phyloP scores from a whole-genome alignment of 2,888 invertebrate species.

The Aporophyla lueneburgensis region DNA sequence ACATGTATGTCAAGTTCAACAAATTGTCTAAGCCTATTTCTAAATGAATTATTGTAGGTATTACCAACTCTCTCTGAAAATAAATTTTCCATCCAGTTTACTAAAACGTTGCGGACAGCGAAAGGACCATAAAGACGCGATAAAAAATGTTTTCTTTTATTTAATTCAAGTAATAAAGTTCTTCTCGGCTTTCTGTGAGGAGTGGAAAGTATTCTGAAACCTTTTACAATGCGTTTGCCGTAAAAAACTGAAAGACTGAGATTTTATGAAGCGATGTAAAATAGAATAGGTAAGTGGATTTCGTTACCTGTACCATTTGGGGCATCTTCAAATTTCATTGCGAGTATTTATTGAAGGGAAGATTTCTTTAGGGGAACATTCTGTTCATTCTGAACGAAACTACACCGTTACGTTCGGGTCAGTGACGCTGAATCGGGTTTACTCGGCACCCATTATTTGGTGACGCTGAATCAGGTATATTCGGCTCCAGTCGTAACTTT shows the following conservation, averaged over 20 bases:
- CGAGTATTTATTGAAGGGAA: not conserved
- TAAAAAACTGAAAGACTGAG: constrained; percentile 36
- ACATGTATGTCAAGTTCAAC: not conserved
- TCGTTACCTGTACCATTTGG: not conserved
- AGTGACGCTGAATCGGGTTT: too few species aligned
- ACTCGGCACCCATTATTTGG: too few species aligned
- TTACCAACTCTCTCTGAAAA: not conserved
- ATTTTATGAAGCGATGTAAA: constrained; percentile 16
- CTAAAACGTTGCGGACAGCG: constrained; percentile 3
- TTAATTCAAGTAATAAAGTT: constrained; percentile 48
- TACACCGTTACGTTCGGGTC: too few species aligned
- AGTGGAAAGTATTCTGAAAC: constrained; percentile 27
- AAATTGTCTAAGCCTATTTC: not conserved
- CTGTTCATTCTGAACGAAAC: too few species aligned
- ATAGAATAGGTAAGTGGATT: constrained; percentile 14
- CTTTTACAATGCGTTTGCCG: constrained; percentile 9
- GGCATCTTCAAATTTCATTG: not conserved
- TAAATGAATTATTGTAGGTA: not conserved
- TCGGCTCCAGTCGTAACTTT: too few species aligned
- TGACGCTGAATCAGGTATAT: too few species aligned
- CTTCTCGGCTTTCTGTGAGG: constrained; percentile 1
- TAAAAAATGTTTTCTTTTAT: constrained; percentile 51
- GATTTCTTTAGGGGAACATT: too few species aligned
- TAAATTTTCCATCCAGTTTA: constrained; percentile 41
- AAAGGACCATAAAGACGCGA: constrained; percentile 26